These are phyloP conservation scores for Macquaria ambigua DNA, from an alignment of 2,113 vertebrate genomes.

Conservation along the genomic window DNA sequence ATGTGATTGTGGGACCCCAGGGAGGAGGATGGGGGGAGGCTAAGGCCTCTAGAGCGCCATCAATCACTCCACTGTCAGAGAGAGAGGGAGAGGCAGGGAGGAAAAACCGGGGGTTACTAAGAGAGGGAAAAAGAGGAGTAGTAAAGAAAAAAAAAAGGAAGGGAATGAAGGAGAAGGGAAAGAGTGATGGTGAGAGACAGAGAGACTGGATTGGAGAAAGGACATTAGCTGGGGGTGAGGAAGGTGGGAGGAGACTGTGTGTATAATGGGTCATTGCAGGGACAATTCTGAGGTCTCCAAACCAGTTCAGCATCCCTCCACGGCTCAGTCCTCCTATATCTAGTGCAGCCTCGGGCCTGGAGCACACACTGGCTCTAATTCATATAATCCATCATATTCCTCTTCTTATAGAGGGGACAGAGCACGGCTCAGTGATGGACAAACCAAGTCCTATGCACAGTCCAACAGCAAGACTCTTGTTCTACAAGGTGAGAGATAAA, in stretches of 20 bases:
- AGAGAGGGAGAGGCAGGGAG: slow-evolving; percentile 56
- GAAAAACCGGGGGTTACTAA: slow-evolving; percentile 54
- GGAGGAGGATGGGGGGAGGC: slow-evolving; percentile 75
- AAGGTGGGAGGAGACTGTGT: slow-evolving; percentile 44
- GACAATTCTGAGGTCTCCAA: slow-evolving; percentile 69
- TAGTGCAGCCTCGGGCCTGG: slow-evolving; percentile 66
- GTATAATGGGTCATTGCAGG: slow-evolving; percentile 75
- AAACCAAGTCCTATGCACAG: slow-evolving; percentile 55
- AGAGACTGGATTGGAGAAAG: slow-evolving; percentile 24
- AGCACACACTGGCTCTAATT: slow-evolving; percentile 75
- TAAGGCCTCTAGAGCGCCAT: slow-evolving; percentile 80
- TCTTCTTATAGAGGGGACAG: slow-evolving; percentile 69
- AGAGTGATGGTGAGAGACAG: slow-evolving; percentile 48
- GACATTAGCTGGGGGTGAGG: slow-evolving; percentile 44
- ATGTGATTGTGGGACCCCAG: slow-evolving; percentile 74
- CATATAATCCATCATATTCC: slow-evolving; percentile 82
- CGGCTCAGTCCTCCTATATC: slow-evolving; percentile 60
- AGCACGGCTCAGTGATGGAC: slow-evolving; percentile 61
- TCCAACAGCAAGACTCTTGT: slow-evolving; percentile 51
- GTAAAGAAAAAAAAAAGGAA: slow-evolving; percentile 34
- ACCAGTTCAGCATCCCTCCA: slow-evolving; percentile 59
- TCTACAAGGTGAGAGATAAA: slow-evolving; percentile 69
- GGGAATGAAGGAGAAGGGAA: slow-evolving; percentile 38
- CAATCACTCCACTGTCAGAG: slow-evolving; percentile 81
- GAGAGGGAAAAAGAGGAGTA: slow-evolving; percentile 25